These are phyloP conservation scores for Poecilia picta DNA, from an alignment of 2,797 vertebrate species.

Conservation along the genomic window DNA sequence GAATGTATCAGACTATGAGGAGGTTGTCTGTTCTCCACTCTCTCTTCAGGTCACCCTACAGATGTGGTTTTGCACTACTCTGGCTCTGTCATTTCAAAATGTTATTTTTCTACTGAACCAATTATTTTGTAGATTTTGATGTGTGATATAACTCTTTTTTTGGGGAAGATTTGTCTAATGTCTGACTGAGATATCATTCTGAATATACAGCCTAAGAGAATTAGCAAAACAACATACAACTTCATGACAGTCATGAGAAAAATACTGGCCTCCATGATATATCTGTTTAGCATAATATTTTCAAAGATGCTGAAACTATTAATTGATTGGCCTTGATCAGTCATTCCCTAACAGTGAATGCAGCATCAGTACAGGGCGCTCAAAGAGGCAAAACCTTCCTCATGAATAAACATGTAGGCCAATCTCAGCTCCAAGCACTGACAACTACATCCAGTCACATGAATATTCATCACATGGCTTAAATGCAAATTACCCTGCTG, in stretches of 20 bases:
- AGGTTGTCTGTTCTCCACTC: background rate
- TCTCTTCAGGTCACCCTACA: background rate
- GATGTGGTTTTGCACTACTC: background rate
- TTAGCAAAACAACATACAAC: background rate
- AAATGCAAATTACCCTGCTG: slow-evolving; percentile 68
- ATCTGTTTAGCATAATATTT: slow-evolving; percentile 24
- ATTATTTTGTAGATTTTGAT: background rate
- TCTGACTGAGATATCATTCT: background rate
- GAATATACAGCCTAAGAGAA: background rate
- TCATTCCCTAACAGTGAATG: slow-evolving; percentile 19
- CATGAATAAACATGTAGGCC: slow-evolving; percentile 69
- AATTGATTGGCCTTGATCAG: slow-evolving; percentile 36
- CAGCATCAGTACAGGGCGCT: slow-evolving; percentile 39
- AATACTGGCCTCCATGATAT: background rate
- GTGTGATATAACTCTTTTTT: background rate
- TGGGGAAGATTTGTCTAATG: background rate
- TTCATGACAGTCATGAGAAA: background rate
- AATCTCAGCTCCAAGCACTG: slow-evolving; percentile 54
- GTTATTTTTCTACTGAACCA: background rate
- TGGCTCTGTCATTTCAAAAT: background rate
- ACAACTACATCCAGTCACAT: slow-evolving; percentile 68
- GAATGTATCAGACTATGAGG: background rate
- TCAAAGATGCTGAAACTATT: slow-evolving; percentile 37
- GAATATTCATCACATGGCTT: slow-evolving; percentile 72
- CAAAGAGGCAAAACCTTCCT: slow-evolving; percentile 42